Evolutionary conservation across 2,113 vertebrate genomes (phyloP).

Genomic region (Cinclus cinclus): DNA sequence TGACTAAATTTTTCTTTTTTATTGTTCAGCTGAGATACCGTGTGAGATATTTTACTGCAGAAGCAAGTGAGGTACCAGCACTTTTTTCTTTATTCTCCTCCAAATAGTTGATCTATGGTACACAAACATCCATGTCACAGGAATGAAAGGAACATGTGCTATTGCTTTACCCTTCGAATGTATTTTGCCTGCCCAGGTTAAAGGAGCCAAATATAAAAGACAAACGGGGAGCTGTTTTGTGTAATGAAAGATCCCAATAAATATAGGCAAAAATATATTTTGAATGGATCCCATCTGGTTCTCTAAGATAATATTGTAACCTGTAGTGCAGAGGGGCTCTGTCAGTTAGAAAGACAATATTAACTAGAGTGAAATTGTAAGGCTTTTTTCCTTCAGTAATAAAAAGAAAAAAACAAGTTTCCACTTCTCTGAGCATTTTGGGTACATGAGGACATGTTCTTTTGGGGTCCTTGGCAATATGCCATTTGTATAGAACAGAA

Average conservation of each 20-base stretch:
- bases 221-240: background rate
- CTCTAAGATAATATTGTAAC: background rate
- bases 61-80: background rate
- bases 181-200: conserved; percentile 18
- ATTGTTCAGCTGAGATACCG: conserved; percentile 4
- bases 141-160: conserved; percentile 22
- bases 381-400: background rate
- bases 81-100: conserved; percentile 49
- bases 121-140: background rate
- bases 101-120: conserved; percentile 4
- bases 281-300: background rate
- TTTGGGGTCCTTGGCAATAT: background rate
- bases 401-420: background rate
- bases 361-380: background rate
- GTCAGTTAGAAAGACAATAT: background rate
- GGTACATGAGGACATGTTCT: background rate
- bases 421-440: background rate
- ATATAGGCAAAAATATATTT: background rate
- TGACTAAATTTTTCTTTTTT: conserved; percentile 3
- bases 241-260: conserved; percentile 1
- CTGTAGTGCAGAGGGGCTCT: background rate
- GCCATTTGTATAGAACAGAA: background rate
- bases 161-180: background rate
- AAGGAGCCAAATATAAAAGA: background rate
- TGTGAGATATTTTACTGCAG: background rate